phyloP scores from a whole-genome alignment of 2,888 invertebrate genomes.

The Spicauda simplicius region DNA sequence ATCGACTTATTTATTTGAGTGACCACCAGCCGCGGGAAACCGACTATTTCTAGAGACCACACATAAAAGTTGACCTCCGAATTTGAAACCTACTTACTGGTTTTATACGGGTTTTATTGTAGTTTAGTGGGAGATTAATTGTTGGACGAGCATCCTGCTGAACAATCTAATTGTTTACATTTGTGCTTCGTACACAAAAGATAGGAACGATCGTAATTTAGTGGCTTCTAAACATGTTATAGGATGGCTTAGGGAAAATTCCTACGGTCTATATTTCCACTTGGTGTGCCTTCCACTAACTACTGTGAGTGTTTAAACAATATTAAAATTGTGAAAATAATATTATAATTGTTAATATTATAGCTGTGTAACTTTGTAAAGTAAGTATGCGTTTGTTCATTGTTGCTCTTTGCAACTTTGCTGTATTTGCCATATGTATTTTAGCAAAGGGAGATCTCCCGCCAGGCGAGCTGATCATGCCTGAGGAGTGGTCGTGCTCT shows the following conservation, averaged over 20 bases:
- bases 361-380: no score
- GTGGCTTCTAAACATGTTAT: not conserved
- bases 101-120: constrained; percentile 50
- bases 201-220: not conserved
- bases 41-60: constrained; percentile 62
- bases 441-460: no score
- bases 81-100: constrained; percentile 46
- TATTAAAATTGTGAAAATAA: no score
- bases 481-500: no score
- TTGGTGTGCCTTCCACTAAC: no score
- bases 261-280: not conserved
- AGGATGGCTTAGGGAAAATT: not conserved
- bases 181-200: constrained; percentile 8
- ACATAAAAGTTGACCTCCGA: constrained; percentile 62
- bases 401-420: no score
- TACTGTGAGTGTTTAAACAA: no score
- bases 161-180: constrained; percentile 27
- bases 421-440: no score
- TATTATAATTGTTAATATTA: no score
- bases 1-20: constrained; percentile 78
- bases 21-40: constrained; percentile 54
- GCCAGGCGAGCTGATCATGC: no score
- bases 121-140: constrained; percentile 46
- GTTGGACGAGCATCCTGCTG: constrained; percentile 26
- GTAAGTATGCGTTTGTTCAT: no score